Conservation (phyloP, 2,797 vertebrate genomes). For the Sciurus carolinensis region DNA sequence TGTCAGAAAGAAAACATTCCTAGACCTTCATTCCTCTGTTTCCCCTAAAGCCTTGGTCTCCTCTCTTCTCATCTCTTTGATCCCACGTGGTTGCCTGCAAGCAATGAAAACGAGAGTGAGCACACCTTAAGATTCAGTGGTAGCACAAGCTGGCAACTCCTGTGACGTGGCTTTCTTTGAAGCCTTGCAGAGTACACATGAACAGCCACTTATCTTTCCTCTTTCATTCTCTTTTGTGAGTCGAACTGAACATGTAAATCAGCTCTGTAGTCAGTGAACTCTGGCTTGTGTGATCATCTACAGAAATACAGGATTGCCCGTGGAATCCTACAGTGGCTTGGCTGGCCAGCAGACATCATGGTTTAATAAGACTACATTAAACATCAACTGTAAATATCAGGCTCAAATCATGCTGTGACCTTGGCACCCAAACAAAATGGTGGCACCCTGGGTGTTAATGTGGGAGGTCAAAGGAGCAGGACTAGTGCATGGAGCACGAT, state of each 20-base stretch:
- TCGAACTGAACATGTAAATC: background rate
- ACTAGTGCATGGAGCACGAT: rapidly evolving
- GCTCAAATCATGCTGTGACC: background rate
- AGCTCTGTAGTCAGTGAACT: background rate
- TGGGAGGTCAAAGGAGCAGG: background rate
- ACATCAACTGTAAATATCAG: background rate
- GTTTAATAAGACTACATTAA: background rate
- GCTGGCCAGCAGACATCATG: background rate
- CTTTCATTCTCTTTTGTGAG: background rate
- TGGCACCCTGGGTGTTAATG: background rate
- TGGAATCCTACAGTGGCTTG: background rate
- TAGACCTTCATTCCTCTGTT: background rate
- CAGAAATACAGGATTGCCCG: background rate
- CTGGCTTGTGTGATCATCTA: background rate
- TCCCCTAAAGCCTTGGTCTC: background rate
- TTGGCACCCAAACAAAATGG: background rate
- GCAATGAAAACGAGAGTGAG: background rate
- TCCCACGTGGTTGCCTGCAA: background rate
- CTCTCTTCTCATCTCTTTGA: background rate
- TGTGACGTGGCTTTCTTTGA: background rate
- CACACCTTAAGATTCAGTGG: background rate
- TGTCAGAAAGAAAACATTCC: background rate
- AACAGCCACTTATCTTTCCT: background rate
- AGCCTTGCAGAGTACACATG: background rate
- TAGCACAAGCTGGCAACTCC: background rate